Conservation (phyloP, 2,113 vertebrate genomes). For the Hippocampus abdominalis region DNA sequence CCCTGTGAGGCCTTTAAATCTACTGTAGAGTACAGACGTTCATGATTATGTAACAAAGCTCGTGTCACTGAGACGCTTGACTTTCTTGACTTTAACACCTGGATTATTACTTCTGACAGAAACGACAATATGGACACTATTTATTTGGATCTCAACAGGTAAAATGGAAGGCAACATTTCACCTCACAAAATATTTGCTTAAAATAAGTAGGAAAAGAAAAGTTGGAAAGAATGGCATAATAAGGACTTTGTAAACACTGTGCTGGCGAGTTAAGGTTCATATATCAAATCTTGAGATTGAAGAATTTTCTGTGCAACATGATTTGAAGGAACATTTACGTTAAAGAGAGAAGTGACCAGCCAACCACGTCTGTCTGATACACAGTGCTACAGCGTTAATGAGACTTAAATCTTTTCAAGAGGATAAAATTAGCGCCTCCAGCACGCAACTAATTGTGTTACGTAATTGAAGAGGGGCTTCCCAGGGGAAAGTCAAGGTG, state of each 20-base stretch:
- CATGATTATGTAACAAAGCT: slow-evolving; percentile 58
- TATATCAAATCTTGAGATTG: background rate
- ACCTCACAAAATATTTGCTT: background rate
- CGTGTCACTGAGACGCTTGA: slow-evolving; percentile 30
- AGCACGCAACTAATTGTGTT: slow-evolving; percentile 65
- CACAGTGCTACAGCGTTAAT: slow-evolving; percentile 61
- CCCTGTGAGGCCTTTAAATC: slow-evolving; percentile 58
- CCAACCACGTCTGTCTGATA: slow-evolving; percentile 62
- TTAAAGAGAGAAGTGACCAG: slow-evolving; percentile 42
- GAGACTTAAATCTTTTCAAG: slow-evolving; percentile 65
- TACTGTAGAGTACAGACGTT: slow-evolving; percentile 52
- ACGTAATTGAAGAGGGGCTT: slow-evolving; percentile 60
- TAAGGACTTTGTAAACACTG: background rate
- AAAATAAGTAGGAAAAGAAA: background rate
- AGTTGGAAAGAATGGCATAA: background rate
- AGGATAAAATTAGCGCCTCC: slow-evolving; percentile 65
- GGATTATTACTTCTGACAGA: slow-evolving; percentile 10
- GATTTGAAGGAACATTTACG: slow-evolving; percentile 13
- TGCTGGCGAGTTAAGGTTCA: too few relatives aligned
- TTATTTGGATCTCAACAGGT: background rate
- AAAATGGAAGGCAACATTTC: background rate
- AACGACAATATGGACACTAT: background rate
- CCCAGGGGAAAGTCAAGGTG: slow-evolving; percentile 65
- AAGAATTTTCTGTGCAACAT: background rate
- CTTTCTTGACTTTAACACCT: slow-evolving; percentile 42